These are phyloP conservation scores for Chironomus tentans DNA, from an alignment of 2,888 invertebrate genomes.

Conservation along the genomic window DNA sequence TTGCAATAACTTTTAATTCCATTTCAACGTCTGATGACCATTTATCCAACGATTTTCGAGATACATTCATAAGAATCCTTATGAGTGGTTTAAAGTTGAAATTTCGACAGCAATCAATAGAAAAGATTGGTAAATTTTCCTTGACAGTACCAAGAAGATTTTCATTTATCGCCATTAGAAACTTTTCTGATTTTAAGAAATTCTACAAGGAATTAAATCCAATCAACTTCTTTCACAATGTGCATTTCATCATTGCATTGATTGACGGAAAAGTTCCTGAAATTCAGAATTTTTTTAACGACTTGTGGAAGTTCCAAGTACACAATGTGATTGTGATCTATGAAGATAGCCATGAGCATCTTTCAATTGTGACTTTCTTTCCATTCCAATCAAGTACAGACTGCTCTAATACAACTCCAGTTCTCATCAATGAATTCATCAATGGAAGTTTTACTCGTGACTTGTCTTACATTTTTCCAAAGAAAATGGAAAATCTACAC, in stretches of 20 bases:
- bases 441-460: background rate
- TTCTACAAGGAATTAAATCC: background rate
- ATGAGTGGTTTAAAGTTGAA: background rate
- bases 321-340: background rate
- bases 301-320: background rate
- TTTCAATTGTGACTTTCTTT: background rate
- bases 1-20: background rate
- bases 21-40: background rate
- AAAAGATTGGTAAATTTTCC: background rate
- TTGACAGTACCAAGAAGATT: background rate
- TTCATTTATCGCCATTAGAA: background rate
- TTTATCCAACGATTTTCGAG: background rate
- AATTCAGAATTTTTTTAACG: background rate
- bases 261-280: background rate
- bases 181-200: background rate
- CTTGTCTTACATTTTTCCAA: background rate
- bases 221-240: background rate
- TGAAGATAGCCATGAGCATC: background rate
- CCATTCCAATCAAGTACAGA: background rate
- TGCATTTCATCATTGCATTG: background rate
- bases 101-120: background rate
- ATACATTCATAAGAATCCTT: background rate
- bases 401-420: background rate
- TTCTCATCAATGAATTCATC: background rate
- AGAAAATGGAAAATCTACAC: background rate